Evolutionary conservation across 2,113 vertebrate genomes (phyloP).

Genomic region (Sceloporus undulatus): DNA sequence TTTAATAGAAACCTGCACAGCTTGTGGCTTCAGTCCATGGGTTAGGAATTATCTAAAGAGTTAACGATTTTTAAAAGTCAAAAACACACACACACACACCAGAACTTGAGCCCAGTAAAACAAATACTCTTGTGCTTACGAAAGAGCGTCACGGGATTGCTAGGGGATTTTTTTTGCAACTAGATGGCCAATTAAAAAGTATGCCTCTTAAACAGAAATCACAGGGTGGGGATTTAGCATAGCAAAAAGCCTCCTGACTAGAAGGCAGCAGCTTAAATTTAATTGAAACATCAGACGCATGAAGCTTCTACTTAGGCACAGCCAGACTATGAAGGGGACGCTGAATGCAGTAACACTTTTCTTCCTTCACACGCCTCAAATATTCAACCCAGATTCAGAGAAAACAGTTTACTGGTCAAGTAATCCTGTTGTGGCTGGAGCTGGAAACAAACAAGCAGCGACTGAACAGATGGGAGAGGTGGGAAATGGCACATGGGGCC

Average conservation of each 20-base stretch:
- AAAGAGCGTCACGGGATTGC: background rate
- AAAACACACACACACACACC: background rate
- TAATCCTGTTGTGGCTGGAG: background rate
- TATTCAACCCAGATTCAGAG: background rate
- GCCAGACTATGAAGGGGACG: no score
- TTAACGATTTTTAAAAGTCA: no score
- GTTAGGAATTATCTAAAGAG: no score
- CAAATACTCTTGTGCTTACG: background rate
- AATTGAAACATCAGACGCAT: conserved; percentile 11
- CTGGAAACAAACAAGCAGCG: no score
- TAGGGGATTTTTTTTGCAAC: background rate
- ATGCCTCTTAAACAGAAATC: background rate
- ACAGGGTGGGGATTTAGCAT: background rate
- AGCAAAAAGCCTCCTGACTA: conserved; percentile 11
- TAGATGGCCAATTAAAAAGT: background rate
- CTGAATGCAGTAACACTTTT: no score
- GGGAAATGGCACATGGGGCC: background rate
- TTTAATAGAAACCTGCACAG: no score
- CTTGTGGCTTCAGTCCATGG: no score
- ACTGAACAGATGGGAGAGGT: background rate
- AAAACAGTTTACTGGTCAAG: no score
- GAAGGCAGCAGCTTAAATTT: background rate
- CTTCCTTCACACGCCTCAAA: no score
- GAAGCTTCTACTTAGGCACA: background rate
- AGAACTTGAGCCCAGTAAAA: background rate